phyloP scores from a whole-genome alignment of 2,797 vertebrate species.

The Phoxinus dragarum region DNA sequence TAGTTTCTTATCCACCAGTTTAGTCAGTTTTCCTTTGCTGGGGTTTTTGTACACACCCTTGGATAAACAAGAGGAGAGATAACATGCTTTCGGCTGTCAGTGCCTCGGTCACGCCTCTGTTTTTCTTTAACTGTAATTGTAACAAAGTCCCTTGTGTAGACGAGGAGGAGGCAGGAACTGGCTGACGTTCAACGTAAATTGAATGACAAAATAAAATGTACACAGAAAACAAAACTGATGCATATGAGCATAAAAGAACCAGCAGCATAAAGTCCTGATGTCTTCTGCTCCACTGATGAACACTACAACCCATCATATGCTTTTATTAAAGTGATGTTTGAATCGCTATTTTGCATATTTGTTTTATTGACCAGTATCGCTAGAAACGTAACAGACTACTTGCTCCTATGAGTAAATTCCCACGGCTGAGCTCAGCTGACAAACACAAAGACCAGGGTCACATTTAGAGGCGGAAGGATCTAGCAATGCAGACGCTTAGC shows the following conservation, averaged over 20 bases:
- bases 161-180: neutral
- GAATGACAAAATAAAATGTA: neutral
- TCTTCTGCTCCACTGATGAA: neutral
- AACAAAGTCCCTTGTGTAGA: neutral
- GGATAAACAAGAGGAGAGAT: constrained; percentile 55
- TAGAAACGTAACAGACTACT: neutral
- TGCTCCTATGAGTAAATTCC: neutral
- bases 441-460: neutral
- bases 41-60: constrained; percentile 55
- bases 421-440: neutral
- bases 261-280: neutral
- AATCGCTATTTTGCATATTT: neutral
- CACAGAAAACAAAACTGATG: neutral
- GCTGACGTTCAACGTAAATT: neutral
- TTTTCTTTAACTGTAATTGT: neutral
- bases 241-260: neutral
- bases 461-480: neutral
- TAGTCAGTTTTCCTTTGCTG: constrained; percentile 36
- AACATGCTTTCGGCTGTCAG: neutral
- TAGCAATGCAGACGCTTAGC: neutral
- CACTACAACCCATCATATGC: neutral
- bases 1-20: constrained; percentile 53
- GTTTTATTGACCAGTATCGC: neutral
- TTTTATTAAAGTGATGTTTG: neutral
- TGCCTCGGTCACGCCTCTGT: neutral